Conservation (phyloP, 2,888 invertebrate species). For the Nomada fabriciana region DNA sequence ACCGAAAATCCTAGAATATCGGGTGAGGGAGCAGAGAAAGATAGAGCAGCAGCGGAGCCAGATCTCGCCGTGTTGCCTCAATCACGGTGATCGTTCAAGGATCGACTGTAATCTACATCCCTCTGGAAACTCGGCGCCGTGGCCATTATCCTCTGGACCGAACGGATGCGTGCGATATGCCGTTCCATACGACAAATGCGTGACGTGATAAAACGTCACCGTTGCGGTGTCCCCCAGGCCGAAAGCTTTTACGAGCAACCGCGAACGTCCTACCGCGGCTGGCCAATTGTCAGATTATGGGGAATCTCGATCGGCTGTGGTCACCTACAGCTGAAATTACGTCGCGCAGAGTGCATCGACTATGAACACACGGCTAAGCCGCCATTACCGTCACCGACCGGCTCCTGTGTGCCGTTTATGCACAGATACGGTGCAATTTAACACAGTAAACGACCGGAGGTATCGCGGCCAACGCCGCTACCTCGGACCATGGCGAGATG, state of each 20-base stretch:
- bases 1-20: constrained; percentile 37
- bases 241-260: constrained; percentile 69
- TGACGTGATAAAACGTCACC: constrained; percentile 69
- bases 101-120: constrained; percentile 45
- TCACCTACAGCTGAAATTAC: constrained; percentile 45
- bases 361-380: constrained; percentile 10
- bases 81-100: constrained; percentile 42
- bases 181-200: constrained; percentile 53
- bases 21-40: neutral
- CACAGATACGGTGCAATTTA: constrained; percentile 35
- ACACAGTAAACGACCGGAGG: constrained; percentile 11
- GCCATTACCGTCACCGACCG: constrained; percentile 18
- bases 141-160: constrained; percentile 40
- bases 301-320: constrained; percentile 49
- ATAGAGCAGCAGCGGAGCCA: constrained; percentile 15
- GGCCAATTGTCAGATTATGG: constrained; percentile 69
- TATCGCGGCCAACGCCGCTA: constrained; percentile 8
- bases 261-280: constrained; percentile 37
- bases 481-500: neutral
- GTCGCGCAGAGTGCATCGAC: constrained; percentile 20
- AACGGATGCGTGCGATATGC: constrained; percentile 28
- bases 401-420: constrained; percentile 14
- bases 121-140: constrained; percentile 18
- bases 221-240: constrained; percentile 35
- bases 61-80: constrained; percentile 33